Evolutionary conservation across 2,113 vertebrate genomes (phyloP).

Genomic region (Chitala chitala): DNA sequence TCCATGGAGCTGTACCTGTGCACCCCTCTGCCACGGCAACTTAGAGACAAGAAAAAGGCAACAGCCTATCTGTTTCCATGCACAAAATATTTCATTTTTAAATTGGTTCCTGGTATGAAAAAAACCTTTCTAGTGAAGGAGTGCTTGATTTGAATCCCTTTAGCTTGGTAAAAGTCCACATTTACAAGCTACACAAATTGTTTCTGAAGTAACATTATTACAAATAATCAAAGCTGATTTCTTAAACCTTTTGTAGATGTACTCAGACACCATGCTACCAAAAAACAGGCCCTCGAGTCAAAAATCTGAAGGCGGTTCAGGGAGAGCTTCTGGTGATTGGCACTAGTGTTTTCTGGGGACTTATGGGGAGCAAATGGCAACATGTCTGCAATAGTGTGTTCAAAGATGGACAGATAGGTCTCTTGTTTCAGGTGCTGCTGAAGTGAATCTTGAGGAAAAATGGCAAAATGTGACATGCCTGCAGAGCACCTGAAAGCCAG

Average conservation of each 20-base stretch:
- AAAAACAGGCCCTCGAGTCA: too few species aligned
- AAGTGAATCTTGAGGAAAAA: not conserved
- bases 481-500: not conserved
- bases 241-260: too few species aligned
- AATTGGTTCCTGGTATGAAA: not conserved
- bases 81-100: not conserved
- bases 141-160: not conserved
- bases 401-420: not conserved
- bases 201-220: too few species aligned
- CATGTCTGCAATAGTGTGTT: not conserved
- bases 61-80: not conserved
- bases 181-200: too few species aligned
- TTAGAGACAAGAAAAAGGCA: not conserved
- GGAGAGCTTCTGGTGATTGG: too few species aligned
- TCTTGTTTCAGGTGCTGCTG: not conserved
- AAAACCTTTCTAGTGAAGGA: not conserved
- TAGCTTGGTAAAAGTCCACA: too few species aligned
- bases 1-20: not conserved
- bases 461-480: too few species aligned
- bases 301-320: too few species aligned
- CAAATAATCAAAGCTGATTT: too few species aligned
- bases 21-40: slow-evolving; percentile 34
- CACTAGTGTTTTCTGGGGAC: not conserved
- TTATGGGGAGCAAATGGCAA: not conserved
- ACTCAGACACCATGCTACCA: too few species aligned